These are phyloP conservation scores for Ondatra zibethicus DNA, from an alignment of 2,113 vertebrate genomes.

Conservation along the genomic window DNA sequence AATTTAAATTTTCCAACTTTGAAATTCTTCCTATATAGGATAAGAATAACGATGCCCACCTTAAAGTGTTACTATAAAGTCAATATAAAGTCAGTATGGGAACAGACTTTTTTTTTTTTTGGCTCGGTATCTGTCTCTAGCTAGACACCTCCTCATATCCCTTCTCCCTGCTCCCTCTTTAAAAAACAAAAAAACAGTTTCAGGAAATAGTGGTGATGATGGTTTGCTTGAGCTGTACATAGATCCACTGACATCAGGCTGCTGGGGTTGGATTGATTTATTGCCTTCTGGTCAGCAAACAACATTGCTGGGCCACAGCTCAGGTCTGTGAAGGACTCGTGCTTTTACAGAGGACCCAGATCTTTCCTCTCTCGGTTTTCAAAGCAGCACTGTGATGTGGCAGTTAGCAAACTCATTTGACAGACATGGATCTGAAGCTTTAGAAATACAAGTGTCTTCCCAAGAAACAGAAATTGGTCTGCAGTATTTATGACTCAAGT, in stretches of 20 bases:
- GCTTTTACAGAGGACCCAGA: not conserved
- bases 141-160: not conserved
- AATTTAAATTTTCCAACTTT: not conserved
- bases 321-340: not conserved
- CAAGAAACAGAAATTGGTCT: not conserved
- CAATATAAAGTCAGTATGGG: not conserved
- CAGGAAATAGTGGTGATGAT: not conserved
- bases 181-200: conserved; percentile 3
- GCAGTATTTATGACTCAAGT: not conserved
- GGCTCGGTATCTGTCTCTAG: not conserved
- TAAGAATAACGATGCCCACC: not conserved
- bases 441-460: not conserved
- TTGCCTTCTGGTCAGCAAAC: not conserved
- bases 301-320: not conserved
- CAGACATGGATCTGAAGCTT: not conserved
- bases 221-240: not conserved
- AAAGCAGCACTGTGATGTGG: not conserved
- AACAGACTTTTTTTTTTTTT: not conserved
- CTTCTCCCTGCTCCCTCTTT: not conserved
- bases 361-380: not conserved
- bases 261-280: not conserved
- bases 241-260: conserved; percentile 26
- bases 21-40: not conserved
- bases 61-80: not conserved
- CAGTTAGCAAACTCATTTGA: not conserved